Evolutionary conservation across 2,113 vertebrate genomes (phyloP).

Genomic region (Argyrosomus japonicus): DNA sequence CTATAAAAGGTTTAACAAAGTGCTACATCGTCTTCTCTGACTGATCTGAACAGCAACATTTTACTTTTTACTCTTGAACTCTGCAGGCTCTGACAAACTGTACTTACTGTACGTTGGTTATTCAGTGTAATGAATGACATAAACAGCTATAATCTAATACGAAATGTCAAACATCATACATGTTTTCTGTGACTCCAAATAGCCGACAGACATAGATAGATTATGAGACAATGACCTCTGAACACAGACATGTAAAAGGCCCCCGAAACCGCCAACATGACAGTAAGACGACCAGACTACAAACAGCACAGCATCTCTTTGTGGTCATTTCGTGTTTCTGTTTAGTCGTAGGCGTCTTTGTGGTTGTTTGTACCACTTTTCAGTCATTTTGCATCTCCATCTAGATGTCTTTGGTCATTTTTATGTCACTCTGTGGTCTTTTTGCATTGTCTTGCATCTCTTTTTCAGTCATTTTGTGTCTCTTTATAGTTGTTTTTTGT

Average conservation of each 20-base stretch:
- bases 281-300: no score
- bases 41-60: neutral
- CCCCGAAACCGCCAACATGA: neutral
- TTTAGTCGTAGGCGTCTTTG: neutral
- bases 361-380: no score
- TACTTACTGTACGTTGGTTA: neutral
- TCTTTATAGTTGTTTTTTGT: neutral
- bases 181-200: neutral
- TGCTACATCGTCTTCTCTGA: neutral
- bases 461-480: no score
- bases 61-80: neutral
- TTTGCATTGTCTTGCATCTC: no score
- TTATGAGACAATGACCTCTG: neutral
- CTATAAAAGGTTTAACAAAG: constrained; percentile 8
- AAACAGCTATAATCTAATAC: neutral
- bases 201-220: neutral
- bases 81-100: neutral
- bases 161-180: neutral
- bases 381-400: no score
- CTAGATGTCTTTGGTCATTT: no score
- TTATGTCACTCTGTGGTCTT: no score
- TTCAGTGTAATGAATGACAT: neutral
- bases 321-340: neutral
- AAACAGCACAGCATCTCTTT: no score
- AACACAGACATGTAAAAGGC: neutral